Evolutionary conservation across 2,888 invertebrate genomes (phyloP).

Genomic region (Penaeus monodon): DNA sequence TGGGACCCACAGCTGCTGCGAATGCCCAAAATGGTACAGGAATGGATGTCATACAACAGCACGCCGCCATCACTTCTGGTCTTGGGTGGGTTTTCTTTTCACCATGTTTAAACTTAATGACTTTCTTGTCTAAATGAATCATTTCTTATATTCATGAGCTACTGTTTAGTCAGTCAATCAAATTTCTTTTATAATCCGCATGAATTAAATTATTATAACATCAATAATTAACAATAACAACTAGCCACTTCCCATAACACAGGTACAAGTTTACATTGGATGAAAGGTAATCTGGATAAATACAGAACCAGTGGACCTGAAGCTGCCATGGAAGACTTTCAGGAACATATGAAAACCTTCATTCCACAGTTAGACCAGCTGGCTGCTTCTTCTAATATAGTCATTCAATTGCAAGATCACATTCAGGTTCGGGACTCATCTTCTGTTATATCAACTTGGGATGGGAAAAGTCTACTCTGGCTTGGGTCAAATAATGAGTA

Average conservation of each 20-base stretch:
- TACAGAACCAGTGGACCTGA: slow-evolving; percentile 12
- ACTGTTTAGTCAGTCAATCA: too few species aligned
- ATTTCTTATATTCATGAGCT: too few species aligned
- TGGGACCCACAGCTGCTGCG: slow-evolving; percentile 44
- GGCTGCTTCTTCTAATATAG: slow-evolving; percentile 22
- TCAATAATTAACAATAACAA: too few species aligned
- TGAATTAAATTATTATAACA: too few species aligned
- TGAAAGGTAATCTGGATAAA: slow-evolving; percentile 9
- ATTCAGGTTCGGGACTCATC: slow-evolving; percentile 9
- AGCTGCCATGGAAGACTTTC: slow-evolving; percentile 28
- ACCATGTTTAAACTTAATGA: background rate
- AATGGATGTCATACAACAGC: slow-evolving; percentile 27
- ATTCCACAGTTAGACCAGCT: slow-evolving; percentile 16
- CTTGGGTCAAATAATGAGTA: too few species aligned
- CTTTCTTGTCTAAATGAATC: background rate
- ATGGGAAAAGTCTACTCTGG: background rate
- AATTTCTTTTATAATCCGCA: too few species aligned
- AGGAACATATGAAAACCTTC: slow-evolving; percentile 35
- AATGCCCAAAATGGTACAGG: slow-evolving; percentile 29
- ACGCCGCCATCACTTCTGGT: slow-evolving; percentile 30
- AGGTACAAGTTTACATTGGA: slow-evolving; percentile 52
- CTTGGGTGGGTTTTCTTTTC: slow-evolving; percentile 7
- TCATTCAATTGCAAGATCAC: slow-evolving; percentile 28
- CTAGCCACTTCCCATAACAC: background rate
- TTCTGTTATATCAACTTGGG: background rate